A percentile compares a stretch with the other conserved stretches of the same genome.
Evolutionary conservation across 2,888 invertebrate genomes (phyloP).

Genomic region (Agelastica alni): DNA sequence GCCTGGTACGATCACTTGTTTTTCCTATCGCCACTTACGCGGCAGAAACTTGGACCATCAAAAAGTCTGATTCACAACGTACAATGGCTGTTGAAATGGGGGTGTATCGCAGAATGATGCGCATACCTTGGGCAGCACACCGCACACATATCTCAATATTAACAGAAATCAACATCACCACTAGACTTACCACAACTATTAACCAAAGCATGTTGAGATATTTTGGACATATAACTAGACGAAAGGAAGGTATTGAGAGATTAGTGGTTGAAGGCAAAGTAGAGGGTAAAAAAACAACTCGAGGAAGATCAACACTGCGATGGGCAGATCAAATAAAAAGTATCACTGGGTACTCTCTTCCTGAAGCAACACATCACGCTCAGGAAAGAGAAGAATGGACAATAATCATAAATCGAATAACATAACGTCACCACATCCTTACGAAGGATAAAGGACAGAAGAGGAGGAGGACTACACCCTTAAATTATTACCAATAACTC

Average conservation of each 20-base stretch:
- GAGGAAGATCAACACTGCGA: no score
- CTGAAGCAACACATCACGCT: not conserved
- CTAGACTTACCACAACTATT: not conserved
- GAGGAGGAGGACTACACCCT: not conserved
- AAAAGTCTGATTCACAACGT: not conserved
- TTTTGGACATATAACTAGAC: not conserved
- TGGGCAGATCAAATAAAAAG: not conserved
- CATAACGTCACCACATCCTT: no score
- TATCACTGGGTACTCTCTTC: not conserved
- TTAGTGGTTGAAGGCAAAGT: no score
- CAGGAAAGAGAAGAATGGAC: not conserved
- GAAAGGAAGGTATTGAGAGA: not conserved
- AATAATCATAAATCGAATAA: not conserved
- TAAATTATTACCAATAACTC: no score
- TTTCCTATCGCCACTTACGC: no score
- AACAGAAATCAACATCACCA: not conserved
- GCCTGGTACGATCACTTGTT: no score
- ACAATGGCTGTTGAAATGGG: not conserved
- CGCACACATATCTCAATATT: no score
- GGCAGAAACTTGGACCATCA: not conserved
- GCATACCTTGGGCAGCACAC: no score
- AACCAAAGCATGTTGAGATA: not conserved
- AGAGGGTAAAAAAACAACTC: no score
- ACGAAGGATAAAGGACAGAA: not conserved
- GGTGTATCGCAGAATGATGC: not conserved